Evolutionary conservation across 1,140 invertebrate genomes (phyloP).

Genomic region (Bombus ignitus): DNA sequence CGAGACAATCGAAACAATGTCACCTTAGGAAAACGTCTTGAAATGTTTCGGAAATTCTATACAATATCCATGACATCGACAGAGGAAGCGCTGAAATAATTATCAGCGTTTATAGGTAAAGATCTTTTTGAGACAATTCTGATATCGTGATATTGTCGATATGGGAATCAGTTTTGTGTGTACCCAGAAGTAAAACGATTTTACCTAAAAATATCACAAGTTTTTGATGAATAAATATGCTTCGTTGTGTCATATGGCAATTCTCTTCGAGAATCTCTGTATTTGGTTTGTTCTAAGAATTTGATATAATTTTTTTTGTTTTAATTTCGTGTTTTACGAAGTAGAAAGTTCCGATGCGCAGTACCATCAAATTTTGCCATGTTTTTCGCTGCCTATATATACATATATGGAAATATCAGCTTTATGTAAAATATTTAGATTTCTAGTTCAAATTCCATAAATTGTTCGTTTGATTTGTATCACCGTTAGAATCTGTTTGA

Average conservation of each 20-base stretch:
- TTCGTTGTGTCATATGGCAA: background rate
- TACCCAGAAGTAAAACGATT: slow-evolving; percentile 17
- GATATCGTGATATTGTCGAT: slow-evolving; percentile 1
- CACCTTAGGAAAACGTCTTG: slow-evolving; percentile 37
- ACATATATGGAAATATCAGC: background rate
- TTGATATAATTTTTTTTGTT: background rate
- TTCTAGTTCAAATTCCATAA: background rate
- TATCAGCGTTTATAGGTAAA: background rate
- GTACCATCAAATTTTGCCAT: background rate
- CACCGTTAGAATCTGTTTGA: slow-evolving; percentile 57
- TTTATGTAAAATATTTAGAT: background rate
- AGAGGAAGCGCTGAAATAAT: slow-evolving; percentile 17
- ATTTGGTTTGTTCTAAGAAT: background rate
- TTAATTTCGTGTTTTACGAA: background rate
- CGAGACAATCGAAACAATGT: slow-evolving; percentile 67
- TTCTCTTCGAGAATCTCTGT: background rate
- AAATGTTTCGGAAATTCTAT: slow-evolving; percentile 32
- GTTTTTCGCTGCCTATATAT: background rate
- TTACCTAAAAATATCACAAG: background rate
- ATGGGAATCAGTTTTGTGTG: slow-evolving; percentile 3
- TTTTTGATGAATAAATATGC: background rate
- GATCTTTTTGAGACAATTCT: background rate
- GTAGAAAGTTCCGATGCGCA: background rate
- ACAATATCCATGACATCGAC: background rate
- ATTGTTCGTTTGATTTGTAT: slow-evolving; percentile 39